These are phyloP conservation scores for Clarias laeviceps DNA, from an alignment of 2,797 vertebrate genomes.

Conservation along the genomic window DNA sequence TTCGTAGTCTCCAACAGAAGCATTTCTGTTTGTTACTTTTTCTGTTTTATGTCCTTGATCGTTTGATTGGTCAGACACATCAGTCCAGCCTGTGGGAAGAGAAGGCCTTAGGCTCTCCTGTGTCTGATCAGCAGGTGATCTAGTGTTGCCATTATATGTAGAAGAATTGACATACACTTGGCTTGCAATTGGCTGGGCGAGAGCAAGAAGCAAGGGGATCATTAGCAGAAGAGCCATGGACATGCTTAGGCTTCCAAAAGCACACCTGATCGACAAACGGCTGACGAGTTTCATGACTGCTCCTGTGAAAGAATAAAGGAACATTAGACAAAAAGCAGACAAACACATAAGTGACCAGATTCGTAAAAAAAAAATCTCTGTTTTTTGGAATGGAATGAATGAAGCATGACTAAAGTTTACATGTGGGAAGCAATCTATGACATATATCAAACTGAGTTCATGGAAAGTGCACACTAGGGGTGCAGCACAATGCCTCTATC, in stretches of 20 bases:
- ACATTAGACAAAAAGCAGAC: constrained; percentile 26
- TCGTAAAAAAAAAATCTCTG: neutral
- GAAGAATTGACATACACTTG: constrained; percentile 67
- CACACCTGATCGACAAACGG: constrained; percentile 52
- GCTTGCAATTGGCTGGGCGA: constrained; percentile 59
- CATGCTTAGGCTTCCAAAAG: constrained; percentile 59
- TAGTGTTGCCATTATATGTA: constrained; percentile 49
- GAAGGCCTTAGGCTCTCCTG: constrained; percentile 56
- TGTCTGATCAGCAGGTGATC: constrained; percentile 57
- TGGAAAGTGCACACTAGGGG: neutral
- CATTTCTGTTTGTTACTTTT: constrained; percentile 12
- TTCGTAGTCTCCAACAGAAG: constrained; percentile 2
- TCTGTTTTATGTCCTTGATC: neutral
- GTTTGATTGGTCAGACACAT: constrained; percentile 59
- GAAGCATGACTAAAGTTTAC: neutral
- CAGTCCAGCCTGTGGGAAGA: constrained; percentile 63
- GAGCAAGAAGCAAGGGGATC: constrained; percentile 63
- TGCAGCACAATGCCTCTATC: neutral
- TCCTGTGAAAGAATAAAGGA: constrained; percentile 39
- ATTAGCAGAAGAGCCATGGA: constrained; percentile 59
- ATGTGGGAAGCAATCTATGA: neutral
- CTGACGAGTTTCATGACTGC: constrained; percentile 41
- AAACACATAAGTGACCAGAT: neutral
- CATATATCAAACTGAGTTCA: neutral
- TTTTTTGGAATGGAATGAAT: neutral